Percentiles rank a stretch among this genome's conserved stretches.
Conservation (phyloP, 2,797 vertebrate genomes). For the Propithecus perrieri region DNA sequence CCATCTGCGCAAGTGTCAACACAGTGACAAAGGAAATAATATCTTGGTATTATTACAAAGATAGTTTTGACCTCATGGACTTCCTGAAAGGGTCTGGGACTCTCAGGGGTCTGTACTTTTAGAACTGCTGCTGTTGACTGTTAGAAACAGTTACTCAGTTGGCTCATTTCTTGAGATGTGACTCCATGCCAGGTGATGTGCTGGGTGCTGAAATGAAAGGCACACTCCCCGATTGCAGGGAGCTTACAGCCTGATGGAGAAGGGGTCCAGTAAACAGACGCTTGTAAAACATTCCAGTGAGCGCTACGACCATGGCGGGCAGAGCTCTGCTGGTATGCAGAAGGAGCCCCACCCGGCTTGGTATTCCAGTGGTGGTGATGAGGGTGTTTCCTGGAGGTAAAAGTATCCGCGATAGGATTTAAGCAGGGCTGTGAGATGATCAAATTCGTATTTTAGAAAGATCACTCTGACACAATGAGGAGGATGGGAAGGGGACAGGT, state of each 20-base stretch:
- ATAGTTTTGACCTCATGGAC: neutral
- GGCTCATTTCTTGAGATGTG: neutral
- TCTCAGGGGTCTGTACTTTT: neutral
- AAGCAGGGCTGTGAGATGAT: neutral
- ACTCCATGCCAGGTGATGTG: neutral
- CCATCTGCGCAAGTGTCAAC: no score
- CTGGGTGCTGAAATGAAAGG: neutral
- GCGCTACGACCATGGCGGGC: accelerated
- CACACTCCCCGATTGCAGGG: neutral
- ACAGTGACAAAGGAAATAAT: accelerated
- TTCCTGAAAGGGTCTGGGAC: neutral
- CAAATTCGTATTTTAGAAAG: neutral
- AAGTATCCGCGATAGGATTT: neutral
- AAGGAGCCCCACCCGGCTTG: neutral
- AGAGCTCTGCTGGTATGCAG: accelerated
- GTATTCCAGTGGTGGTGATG: accelerated
- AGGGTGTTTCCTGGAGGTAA: neutral
- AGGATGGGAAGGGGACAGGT: neutral
- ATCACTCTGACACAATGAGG: accelerated
- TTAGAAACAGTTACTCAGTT: neutral
- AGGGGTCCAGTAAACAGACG: accelerated
- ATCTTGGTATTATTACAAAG: neutral
- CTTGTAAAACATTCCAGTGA: neutral
- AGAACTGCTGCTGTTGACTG: no score
- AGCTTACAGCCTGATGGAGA: neutral